Conservation (phyloP, 2,113 vertebrate genomes). For the Dipodomys ordii region DNA sequence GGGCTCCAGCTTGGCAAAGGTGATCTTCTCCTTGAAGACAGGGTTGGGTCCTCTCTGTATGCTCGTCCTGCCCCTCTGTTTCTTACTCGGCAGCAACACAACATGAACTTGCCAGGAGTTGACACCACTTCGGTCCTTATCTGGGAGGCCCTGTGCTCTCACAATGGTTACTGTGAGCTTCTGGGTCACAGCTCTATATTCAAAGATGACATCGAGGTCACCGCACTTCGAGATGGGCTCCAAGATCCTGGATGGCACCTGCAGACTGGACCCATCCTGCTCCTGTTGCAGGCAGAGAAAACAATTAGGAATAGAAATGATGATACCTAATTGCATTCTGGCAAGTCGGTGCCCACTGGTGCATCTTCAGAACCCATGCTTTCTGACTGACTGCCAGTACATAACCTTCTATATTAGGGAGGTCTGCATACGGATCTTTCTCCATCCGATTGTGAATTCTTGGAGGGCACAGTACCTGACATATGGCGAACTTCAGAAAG, state of each 20-base stretch:
- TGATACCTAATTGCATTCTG: neutral
- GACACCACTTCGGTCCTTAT: conserved; percentile 94
- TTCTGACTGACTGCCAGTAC: neutral
- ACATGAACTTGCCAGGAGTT: conserved; percentile 95
- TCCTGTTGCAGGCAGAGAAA: conserved; percentile 83
- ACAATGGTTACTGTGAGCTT: conserved; percentile 92
- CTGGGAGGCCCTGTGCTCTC: conserved; percentile 92
- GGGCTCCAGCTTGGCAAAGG: conserved; percentile 91
- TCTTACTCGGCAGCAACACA: conserved; percentile 95
- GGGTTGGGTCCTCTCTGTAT: conserved; percentile 92
- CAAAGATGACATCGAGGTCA: conserved; percentile 91
- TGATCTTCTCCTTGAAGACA: conserved; percentile 93
- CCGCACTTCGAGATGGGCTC: conserved; percentile 94
- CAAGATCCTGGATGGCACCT: conserved; percentile 70
- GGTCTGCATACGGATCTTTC: neutral
- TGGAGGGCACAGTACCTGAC: neutral
- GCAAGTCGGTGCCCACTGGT: neutral
- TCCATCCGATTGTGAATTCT: neutral
- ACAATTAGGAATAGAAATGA: conserved; percentile 36
- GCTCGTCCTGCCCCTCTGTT: conserved; percentile 93
- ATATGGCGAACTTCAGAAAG: neutral
- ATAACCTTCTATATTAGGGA: neutral
- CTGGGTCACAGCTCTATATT: conserved; percentile 88
- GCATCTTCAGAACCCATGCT: neutral
- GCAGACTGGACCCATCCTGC: conserved; percentile 73